Conservation (phyloP, 2,113 vertebrate genomes). For the Aspidoscelis tigris region DNA sequence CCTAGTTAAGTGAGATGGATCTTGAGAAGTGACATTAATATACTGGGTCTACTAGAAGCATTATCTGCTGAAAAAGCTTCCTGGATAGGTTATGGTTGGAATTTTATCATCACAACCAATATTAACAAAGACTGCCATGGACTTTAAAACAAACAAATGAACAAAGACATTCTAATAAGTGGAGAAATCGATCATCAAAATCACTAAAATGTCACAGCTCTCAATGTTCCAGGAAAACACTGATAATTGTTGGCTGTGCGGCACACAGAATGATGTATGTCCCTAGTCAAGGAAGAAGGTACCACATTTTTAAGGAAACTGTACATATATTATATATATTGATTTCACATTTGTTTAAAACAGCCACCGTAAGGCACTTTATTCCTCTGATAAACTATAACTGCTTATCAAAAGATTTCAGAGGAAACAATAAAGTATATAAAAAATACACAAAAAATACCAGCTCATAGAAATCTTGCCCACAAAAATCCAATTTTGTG, state of each 20-base stretch:
- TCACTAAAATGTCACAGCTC: conserved; percentile 76
- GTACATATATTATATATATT: conserved; percentile 83
- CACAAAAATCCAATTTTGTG: conserved; percentile 84
- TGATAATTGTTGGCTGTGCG: conserved; percentile 80
- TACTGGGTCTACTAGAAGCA: conserved; percentile 33
- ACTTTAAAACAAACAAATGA: conserved; percentile 74
- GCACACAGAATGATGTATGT: conserved; percentile 75
- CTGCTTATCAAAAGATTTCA: conserved; percentile 85
- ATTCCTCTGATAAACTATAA: conserved; percentile 85
- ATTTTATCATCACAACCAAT: conserved; percentile 71
- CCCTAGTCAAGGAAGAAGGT: conserved; percentile 70
- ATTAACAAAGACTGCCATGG: conserved; percentile 65
- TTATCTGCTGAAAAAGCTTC: conserved; percentile 55
- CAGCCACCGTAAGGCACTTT: conserved; percentile 79
- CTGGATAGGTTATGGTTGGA: conserved; percentile 63
- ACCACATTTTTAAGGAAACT: conserved; percentile 78
- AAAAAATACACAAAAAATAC: conserved; percentile 79
- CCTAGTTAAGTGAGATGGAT: conserved; percentile 41
- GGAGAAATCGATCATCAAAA: conserved; percentile 80
- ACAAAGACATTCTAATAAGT: conserved; percentile 80
- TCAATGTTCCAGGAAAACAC: conserved; percentile 74
- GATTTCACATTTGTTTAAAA: conserved; percentile 86
- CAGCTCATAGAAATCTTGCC: conserved; percentile 80
- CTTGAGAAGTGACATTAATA: conserved; percentile 66
- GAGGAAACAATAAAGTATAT: conserved; percentile 79